These are phyloP conservation scores for Celastrina argiolus DNA, from an alignment of 2,888 invertebrate genomes.

Conservation along the genomic window DNA sequence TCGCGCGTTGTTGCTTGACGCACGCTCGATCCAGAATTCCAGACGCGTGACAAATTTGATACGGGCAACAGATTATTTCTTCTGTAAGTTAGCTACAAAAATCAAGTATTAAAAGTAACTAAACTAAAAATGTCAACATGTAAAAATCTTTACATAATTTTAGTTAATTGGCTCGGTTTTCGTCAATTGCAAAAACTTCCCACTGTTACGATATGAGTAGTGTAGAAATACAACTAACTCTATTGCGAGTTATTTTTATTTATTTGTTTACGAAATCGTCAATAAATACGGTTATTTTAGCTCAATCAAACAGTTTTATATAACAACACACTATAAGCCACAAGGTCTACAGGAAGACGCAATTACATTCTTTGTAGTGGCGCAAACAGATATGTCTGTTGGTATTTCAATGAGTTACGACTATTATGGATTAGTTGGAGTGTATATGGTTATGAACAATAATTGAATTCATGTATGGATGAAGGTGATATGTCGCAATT, in stretches of 20 bases:
- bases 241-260: constrained; percentile 5
- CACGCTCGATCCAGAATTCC: too few relatives aligned
- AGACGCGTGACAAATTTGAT: too few relatives aligned
- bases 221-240: not conserved
- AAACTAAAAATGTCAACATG: not conserved
- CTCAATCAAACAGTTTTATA: not conserved
- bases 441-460: not conserved
- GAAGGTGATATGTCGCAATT: too few relatives aligned
- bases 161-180: not conserved
- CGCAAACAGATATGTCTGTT: not conserved
- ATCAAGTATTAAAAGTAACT: too few relatives aligned
- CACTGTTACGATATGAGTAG: not conserved
- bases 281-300: not conserved
- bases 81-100: too few relatives aligned
- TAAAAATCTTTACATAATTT: not conserved
- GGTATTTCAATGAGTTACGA: constrained; percentile 18
- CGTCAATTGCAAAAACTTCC: not conserved
- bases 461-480: too few relatives aligned
- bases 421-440: not conserved
- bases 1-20: too few relatives aligned
- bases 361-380: not conserved
- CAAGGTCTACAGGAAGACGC: constrained; percentile 17
- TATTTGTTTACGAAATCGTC: constrained; percentile 9
- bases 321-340: not conserved
- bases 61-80: too few relatives aligned